Evolutionary conservation across 2,797 vertebrate species (phyloP), one percentile per base, ranked within the genome.

Genomic region (Sebastes goodei): DNA sequence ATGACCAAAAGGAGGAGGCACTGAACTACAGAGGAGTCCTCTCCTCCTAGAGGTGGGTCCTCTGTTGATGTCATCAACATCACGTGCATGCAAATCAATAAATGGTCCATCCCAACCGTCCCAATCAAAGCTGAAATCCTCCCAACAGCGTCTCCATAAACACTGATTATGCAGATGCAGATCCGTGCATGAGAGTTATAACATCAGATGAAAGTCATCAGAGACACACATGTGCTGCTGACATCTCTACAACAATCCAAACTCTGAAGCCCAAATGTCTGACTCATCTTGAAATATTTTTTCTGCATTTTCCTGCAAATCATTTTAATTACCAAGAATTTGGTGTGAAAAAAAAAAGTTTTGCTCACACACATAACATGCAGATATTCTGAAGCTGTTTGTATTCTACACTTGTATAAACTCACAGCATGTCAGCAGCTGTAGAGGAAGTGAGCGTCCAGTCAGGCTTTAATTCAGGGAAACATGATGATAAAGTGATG

Each of bases 1-100:
- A 77, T 74, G 59, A 66, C 23, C 56, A 14, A 66, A 35, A 20
- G 68, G 52, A 59, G 57, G 73, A 57, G 52, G 52, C 11, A 32
- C 4, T 6, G 4, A 7, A 6, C 1, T n/a, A 4, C 17, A 0
- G 35, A 60, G 32, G 27, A 65, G 68, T 23, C 30, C 49, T 52
- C 9, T 29, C 25, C 23, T 69, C 33, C 64, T 46, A 64, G 35
- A 84, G 80, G 86, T 86, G 84, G 80, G 56, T 69, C 59, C 42
- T 59, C 63, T 27, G n/a, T n/a, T n/a, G n/a, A n/a, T n/a, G n/a
- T n/a, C 17, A 32, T 25, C 62, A 49, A 32, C 38, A 53, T 62
- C 67, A 61, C 78, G 25, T 65, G 33, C 55, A 32, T 1, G 7
- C n/a, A 63, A 32, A 53, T n/a, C 35, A 23, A 30, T 17, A 46